A percentile compares a stretch with the other conserved stretches of the same genome.
Evolutionary conservation across 2,113 vertebrate species (phyloP).

Genomic region (Limanda limanda): DNA sequence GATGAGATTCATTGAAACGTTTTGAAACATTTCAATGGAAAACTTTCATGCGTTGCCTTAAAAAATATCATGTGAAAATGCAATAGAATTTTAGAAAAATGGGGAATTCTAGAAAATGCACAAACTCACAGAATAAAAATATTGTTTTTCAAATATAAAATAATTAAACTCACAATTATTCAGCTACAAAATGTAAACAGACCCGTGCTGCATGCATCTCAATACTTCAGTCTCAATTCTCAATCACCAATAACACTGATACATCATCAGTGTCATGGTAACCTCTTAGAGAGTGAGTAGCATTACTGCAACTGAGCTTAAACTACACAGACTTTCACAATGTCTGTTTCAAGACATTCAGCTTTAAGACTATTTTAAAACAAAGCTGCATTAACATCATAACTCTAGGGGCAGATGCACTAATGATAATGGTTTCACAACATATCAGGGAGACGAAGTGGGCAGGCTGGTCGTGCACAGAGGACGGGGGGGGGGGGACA

Average conservation of each 20-base stretch:
- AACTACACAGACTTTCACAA: constrained; percentile 21
- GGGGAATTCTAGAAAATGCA: constrained; percentile 7
- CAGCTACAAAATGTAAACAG: background rate
- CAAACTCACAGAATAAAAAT: constrained; percentile 4
- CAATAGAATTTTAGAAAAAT: background rate
- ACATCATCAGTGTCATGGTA: constrained; percentile 1
- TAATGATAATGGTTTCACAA: background rate
- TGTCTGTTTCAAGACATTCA: constrained; percentile 34
- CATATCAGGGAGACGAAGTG: constrained; percentile 14
- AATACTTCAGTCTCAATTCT: constrained; percentile 18
- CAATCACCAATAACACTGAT: constrained; percentile 22
- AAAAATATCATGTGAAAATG: background rate
- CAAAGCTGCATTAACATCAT: background rate
- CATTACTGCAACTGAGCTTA: background rate
- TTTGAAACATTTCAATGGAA: background rate
- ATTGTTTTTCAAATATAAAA: constrained; percentile 19
- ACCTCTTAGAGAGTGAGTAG: constrained; percentile 7
- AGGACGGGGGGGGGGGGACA: background rate
- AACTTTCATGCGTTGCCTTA: constrained; percentile 46
- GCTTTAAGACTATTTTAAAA: constrained; percentile 12
- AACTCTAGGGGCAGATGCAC: constrained; percentile 17
- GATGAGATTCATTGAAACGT: constrained; percentile 44
- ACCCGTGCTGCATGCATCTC: constrained; percentile 41
- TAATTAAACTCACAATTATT: background rate
- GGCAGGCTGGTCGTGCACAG: background rate